These are phyloP conservation scores for Oasisia sp. DNA, from an alignment of 2,888 invertebrate genomes.

Conservation along the genomic window DNA sequence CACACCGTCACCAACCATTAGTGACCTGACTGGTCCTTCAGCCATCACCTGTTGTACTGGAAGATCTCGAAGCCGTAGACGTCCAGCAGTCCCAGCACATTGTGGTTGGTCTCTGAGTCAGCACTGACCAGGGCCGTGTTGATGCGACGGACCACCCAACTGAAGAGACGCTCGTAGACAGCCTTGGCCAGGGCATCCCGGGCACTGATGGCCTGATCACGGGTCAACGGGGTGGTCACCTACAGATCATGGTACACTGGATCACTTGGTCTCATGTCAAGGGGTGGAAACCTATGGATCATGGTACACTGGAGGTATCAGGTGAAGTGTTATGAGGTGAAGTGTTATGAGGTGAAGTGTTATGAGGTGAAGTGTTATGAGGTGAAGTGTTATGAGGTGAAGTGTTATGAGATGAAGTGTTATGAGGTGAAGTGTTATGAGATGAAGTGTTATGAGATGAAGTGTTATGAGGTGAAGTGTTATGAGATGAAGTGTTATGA, in stretches of 20 bases:
- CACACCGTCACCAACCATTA: too few species aligned
- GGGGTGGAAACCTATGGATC: not conserved
- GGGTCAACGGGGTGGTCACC: conserved; percentile 82
- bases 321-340: too few species aligned
- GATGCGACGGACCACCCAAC: conserved; percentile 86
- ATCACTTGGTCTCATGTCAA: not conserved
- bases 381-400: too few species aligned
- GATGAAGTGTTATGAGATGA: too few species aligned
- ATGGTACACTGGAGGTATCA: too few species aligned
- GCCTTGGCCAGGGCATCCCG: conserved; percentile 91
- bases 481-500: too few species aligned
- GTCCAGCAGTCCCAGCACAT: conserved; percentile 88
- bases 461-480: too few species aligned
- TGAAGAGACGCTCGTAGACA: conserved; percentile 88
- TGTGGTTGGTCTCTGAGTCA: conserved; percentile 32
- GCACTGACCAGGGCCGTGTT: conserved; percentile 68
- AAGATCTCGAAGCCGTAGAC: conserved; percentile 96
- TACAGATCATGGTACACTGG: conserved; percentile 34
- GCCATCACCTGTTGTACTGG: conserved; percentile 80
- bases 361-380: too few species aligned
- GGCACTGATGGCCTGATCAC: conserved; percentile 84
- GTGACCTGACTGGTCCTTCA: too few species aligned
- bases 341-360: too few species aligned
- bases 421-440: too few species aligned
- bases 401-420: too few species aligned